phyloP scores from a whole-genome alignment of 2,797 vertebrate genomes.

The Cossypha heuglini region DNA sequence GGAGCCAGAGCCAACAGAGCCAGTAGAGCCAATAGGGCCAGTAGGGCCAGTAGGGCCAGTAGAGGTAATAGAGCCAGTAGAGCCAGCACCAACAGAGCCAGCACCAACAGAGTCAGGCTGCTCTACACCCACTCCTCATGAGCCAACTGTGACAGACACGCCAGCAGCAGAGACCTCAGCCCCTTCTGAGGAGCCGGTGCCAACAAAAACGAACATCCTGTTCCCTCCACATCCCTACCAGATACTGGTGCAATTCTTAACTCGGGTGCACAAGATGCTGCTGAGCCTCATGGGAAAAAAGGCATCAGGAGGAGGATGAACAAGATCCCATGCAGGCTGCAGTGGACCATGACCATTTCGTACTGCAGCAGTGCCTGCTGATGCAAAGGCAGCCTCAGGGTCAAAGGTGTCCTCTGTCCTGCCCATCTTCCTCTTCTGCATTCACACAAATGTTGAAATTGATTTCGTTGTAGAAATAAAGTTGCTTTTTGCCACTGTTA shows the following conservation, averaged over 20 bases:
- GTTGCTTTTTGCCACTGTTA: neutral
- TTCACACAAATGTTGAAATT: neutral
- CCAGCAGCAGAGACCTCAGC: neutral
- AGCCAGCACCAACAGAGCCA: too few relatives aligned
- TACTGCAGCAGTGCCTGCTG: neutral
- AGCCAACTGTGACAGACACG: neutral
- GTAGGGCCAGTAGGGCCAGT: too few relatives aligned
- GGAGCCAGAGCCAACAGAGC: too few relatives aligned
- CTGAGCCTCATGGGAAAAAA: neutral
- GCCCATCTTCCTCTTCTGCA: neutral
- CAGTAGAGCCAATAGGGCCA: too few relatives aligned
- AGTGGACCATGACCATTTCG: rapidly evolving
- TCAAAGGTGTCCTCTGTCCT: neutral
- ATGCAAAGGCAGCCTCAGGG: neutral
- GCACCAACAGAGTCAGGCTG: rapidly evolving
- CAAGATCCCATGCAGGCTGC: neutral
- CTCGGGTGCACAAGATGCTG: neutral
- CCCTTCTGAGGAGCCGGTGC: too few relatives aligned
- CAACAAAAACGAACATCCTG: too few relatives aligned
- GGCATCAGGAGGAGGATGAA: neutral
- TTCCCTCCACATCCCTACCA: rapidly evolving
- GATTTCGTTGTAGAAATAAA: neutral
- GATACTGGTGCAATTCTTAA: neutral
- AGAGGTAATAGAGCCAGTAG: too few relatives aligned
- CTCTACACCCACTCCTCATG: rapidly evolving